Conservation (phyloP, 2,113 vertebrate species). For the Oncorhynchus gorbuscha region DNA sequence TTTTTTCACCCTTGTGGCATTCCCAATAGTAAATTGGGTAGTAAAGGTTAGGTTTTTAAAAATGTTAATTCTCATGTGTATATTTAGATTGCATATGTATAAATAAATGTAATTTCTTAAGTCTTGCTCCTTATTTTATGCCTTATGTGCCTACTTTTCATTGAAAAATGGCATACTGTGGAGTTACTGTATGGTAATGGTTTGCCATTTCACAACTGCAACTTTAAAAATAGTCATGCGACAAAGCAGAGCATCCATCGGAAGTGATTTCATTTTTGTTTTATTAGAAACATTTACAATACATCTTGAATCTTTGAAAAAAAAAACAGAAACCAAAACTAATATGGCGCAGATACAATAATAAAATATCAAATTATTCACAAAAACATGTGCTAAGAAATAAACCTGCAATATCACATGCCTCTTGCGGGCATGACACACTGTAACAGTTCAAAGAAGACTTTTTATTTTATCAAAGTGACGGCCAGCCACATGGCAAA, state of each 20-base stretch:
- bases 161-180: background rate
- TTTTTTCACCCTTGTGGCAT: slow-evolving; percentile 37
- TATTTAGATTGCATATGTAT: slow-evolving; percentile 67
- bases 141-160: slow-evolving; percentile 1
- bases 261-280: slow-evolving; percentile 73
- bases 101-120: slow-evolving; percentile 69
- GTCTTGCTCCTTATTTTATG: slow-evolving; percentile 24
- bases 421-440: slow-evolving; percentile 68
- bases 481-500: slow-evolving; percentile 62
- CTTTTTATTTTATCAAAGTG: slow-evolving; percentile 56
- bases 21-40: slow-evolving; percentile 56
- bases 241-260: slow-evolving; percentile 23
- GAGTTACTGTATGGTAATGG: background rate
- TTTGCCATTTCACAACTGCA: background rate
- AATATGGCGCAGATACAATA: slow-evolving; percentile 81
- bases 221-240: background rate
- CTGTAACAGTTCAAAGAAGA: slow-evolving; percentile 68
- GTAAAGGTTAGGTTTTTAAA: slow-evolving; percentile 53
- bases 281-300: slow-evolving; percentile 87
- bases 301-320: slow-evolving; percentile 76
- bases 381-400: slow-evolving; percentile 78
- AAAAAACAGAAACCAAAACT: slow-evolving; percentile 77
- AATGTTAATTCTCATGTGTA: slow-evolving; percentile 65
- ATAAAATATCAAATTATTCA: slow-evolving; percentile 77
- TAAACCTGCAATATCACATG: slow-evolving; percentile 75